A percentile compares a stretch with the other conserved stretches of the same genome.
Evolutionary conservation across 2,888 invertebrate species (phyloP).

Genomic region (Sinotaia quadrata): DNA sequence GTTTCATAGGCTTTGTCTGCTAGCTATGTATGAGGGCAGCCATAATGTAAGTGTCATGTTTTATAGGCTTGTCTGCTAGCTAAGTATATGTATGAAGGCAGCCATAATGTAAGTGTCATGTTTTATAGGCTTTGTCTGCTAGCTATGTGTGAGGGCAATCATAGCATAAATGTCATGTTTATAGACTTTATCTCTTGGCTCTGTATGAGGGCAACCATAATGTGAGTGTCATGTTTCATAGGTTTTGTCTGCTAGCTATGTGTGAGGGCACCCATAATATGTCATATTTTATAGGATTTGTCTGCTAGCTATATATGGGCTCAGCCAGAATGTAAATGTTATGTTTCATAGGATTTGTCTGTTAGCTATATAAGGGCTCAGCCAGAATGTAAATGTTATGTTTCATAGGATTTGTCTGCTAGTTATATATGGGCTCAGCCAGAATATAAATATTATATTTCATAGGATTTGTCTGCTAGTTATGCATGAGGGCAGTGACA

Average conservation of each 20-base stretch:
- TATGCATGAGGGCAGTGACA: too few species aligned
- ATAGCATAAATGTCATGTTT: conserved; percentile 48
- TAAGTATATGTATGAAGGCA: background rate
- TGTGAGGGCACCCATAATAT: conserved; percentile 74
- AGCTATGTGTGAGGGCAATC: conserved; percentile 79
- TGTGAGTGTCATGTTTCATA: conserved; percentile 76
- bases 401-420: too few species aligned
- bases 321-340: background rate
- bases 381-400: background rate
- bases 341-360: conserved; percentile 84
- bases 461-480: too few species aligned
- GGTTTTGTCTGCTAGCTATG: conserved; percentile 84
- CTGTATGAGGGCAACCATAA: background rate
- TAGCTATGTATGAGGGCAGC: conserved; percentile 79
- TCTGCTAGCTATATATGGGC: background rate
- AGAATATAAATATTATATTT: too few species aligned
- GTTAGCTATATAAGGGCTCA: conserved; percentile 75
- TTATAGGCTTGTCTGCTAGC: background rate
- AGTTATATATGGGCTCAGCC: too few species aligned
- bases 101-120: background rate
- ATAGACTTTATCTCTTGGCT: background rate
- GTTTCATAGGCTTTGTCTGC: conserved; percentile 86
- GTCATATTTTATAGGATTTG: background rate
- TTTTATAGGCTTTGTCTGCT: conserved; percentile 86
- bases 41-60: conserved; percentile 50